Evolutionary conservation across 2,113 vertebrate species (phyloP).

Genomic region (Hylia prasina): DNA sequence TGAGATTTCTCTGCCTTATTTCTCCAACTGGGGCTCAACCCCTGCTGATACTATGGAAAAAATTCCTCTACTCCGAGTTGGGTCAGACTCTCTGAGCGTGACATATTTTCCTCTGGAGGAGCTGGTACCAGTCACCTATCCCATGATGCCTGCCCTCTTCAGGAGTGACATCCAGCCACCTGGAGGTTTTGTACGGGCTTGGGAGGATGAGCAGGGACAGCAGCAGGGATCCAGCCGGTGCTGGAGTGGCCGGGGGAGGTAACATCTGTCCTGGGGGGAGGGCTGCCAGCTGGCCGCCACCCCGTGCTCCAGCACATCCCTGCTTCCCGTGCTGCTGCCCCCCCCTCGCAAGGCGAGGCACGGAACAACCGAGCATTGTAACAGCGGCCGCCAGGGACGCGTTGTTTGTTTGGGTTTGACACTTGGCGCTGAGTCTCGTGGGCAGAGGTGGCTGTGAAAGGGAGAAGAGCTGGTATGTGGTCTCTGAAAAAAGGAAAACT

Average conservation of each 20-base stretch:
- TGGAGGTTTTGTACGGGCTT: neutral
- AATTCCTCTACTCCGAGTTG: neutral
- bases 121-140: neutral
- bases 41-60: neutral
- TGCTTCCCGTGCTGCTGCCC: neutral
- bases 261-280: neutral
- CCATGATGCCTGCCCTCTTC: fast-evolving
- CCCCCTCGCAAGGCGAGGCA: neutral
- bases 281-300: neutral
- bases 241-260: neutral
- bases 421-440: neutral
- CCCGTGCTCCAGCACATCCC: neutral
- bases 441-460: neutral
- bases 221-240: neutral
- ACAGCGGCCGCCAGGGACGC: neutral
- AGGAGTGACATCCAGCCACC: fast-evolving
- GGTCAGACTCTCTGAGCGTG: neutral
- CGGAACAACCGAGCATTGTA: neutral
- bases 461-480: neutral
- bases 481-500: neutral
- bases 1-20: neutral
- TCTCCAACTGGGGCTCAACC: neutral
- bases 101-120: neutral
- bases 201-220: neutral
- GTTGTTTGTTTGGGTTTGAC: slow-evolving; percentile 11